Evolutionary conservation across 2,888 invertebrate genomes (phyloP), one percentile per base, ranked within the genome.

Genomic region (Eledone cirrhosa): DNA sequence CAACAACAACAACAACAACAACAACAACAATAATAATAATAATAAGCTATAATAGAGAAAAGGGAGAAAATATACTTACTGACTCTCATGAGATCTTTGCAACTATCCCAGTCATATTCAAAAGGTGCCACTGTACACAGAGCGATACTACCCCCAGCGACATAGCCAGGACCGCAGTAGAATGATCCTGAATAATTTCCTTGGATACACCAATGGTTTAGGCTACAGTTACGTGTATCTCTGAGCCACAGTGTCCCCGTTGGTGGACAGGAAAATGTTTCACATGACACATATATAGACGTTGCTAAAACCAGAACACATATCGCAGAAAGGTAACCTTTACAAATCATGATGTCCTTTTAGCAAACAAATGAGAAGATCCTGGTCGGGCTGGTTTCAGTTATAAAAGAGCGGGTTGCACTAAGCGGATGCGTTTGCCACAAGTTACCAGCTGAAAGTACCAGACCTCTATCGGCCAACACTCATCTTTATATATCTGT

Each of bases 401-500:
- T 41, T 8, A 41, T 41, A 41, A 41, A 41, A 41, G 8, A 41
- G 41, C 41, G 41, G 41, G 41, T 41, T 5, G 41, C 41, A 41
- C 8, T 5, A 41, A 41, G 8, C 41, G 41, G 11, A 41, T 41
- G 41, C 41, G 41, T 8, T 41, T 41, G 3, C 11, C 41, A 5
- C 41, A 11, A 41, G 41, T 41, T 11, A 2, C 41, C 41, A 41
- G 41, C 41, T 41, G 41, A 41, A 41, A 41, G 41, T 41, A 41
- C 41, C 41, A 41, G 41, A 41, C 41, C 41, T 33, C n/a, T 72
- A 24, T 13, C 41, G n/a, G 24, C 22, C n/a, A 41, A 29, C 72
- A 72, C 72, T 72, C 41, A 72, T 72, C 72, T 31, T 72, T 72
- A 72, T 72, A 72, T 72, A 72, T 33, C 33, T 72, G 72, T 72